A percentile compares a stretch with the other conserved stretches of the same genome.
Evolutionary conservation across 2,888 invertebrate species (phyloP).

Genomic region (Cenopis cana): DNA sequence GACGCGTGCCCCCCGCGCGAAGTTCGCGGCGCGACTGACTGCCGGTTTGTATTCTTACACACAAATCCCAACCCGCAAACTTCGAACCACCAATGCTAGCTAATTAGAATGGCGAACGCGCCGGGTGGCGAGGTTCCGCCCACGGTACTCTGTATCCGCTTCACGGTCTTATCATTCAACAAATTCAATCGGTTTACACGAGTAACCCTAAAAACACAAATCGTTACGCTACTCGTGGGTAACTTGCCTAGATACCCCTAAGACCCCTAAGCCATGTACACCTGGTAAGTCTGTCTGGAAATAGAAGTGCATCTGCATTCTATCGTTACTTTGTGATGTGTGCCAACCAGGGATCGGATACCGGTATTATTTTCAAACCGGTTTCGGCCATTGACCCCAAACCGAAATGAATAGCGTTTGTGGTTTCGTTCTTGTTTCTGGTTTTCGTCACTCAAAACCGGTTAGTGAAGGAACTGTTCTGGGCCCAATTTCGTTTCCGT

Average conservation of each 20-base stretch:
- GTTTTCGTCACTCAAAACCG: too few species aligned
- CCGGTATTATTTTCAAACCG: too few species aligned
- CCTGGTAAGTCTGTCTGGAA: slow-evolving; percentile 24
- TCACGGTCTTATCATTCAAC: slow-evolving; percentile 66
- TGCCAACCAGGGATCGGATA: slow-evolving; percentile 36
- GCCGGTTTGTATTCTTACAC: slow-evolving; percentile 37
- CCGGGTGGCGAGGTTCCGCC: slow-evolving; percentile 72
- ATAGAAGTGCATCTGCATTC: slow-evolving; percentile 41
- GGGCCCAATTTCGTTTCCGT: too few species aligned
- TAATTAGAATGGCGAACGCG: slow-evolving; percentile 82
- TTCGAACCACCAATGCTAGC: slow-evolving; percentile 82
- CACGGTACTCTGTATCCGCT: slow-evolving; percentile 82
- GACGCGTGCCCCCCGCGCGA: slow-evolving; percentile 67
- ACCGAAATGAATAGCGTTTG: too few species aligned
- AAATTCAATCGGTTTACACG: slow-evolving; percentile 25
- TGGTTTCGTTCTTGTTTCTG: too few species aligned
- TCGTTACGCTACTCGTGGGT: not conserved
- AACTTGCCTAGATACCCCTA: not conserved
- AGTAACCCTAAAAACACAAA: slow-evolving; percentile 19
- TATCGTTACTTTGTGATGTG: slow-evolving; percentile 31
- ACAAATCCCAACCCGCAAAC: slow-evolving; percentile 61
- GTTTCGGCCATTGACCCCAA: too few species aligned
- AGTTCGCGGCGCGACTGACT: slow-evolving; percentile 70
- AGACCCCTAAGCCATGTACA: too few species aligned
- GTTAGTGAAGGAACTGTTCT: too few species aligned